Conservation (phyloP, 2,797 vertebrate genomes). For the Coccyzus lansbergi region DNA sequence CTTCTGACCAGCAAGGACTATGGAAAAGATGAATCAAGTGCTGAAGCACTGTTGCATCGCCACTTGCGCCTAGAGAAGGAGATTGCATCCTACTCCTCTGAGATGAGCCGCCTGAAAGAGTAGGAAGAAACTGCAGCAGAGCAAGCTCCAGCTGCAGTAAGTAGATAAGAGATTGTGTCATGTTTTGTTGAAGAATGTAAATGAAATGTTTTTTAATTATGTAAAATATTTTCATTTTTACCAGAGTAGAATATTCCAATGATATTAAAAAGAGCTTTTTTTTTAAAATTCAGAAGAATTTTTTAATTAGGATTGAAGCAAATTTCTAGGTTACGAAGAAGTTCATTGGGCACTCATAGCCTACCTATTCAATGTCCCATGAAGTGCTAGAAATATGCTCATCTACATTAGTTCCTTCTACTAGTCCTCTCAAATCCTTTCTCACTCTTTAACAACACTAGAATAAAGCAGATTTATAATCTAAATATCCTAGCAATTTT, state of each 20-base stretch:
- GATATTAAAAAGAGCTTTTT: not conserved
- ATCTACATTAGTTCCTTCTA: not conserved
- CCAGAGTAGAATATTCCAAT: not conserved
- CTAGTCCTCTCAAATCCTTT: not conserved
- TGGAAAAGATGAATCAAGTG: conserved; percentile 82
- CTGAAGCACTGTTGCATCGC: conserved; percentile 79
- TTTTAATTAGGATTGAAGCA: not conserved
- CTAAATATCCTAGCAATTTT: not conserved
- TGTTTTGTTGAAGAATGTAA: not conserved
- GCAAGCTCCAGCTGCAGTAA: conserved; percentile 78
- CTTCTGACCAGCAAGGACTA: conserved; percentile 80
- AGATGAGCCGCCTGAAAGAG: conserved; percentile 81
- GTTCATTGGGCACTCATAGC: fast-evolving
- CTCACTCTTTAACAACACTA: not conserved
- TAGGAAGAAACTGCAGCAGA: conserved; percentile 78
- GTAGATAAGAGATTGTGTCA: not conserved
- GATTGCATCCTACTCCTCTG: conserved; percentile 76
- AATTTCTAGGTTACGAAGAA: not conserved
- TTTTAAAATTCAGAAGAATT: not conserved
- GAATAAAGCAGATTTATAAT: not conserved
- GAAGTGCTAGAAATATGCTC: not conserved
- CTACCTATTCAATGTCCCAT: not conserved
- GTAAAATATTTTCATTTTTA: not conserved
- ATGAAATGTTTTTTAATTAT: fast-evolving
- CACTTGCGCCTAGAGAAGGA: conserved; percentile 83